Base-by-base conservation (phyloP, 2,888 invertebrate species). In the Ceriagrion tenellum region DNA sequence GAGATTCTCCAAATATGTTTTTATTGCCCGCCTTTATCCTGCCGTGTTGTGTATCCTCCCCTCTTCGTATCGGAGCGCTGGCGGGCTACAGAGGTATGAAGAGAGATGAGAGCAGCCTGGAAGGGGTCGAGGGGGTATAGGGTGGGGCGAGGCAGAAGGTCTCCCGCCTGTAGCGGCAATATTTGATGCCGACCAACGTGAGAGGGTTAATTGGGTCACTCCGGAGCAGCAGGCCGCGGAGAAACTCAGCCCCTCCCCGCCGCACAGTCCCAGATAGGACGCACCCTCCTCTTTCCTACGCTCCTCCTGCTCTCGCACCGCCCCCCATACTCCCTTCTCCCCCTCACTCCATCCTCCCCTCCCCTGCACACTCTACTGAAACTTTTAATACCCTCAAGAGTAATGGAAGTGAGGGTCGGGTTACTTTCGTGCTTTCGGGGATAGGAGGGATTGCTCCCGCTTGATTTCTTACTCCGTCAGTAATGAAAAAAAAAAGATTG, bases 181-280 rank as follows among this genome's bases (percentile, higher is more conserved):
- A 93, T 93, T 93, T 93, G 69, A 74, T 93, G 63, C 47, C 93
- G 74, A n/a, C 47, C 93, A 18, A 63, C 74, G 26, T 47, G 40
- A n/a, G 55, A 59, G 63, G 74, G 93, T 74, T 93, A 93, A 93
- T 93, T 93, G 93, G 93, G 93, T 93, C 93, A 93, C 69, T 93
- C 47, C 40, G 16, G 23, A 63, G 91, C 63, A 91, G 59, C 90
- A 55, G 63, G 59, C 63, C 63, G 40, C 26, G 63, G 93, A 47
- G 47, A 35, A 69, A 91, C 69, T 69, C 23, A 6, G 40, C 91
- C 91, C 91, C 23, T 6, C 90, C 35, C 59, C 20, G 4, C 90
- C 55, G 8, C 47, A 23, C 6, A 59, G 18, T 59, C 20, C 59
- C 59, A 59, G 59, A 20, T 59, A 59, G 59, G 59, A 20, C 20